These are phyloP conservation scores for Antheraea yamamai DNA, from an alignment of 2,888 invertebrate genomes.

Conservation along the genomic window DNA sequence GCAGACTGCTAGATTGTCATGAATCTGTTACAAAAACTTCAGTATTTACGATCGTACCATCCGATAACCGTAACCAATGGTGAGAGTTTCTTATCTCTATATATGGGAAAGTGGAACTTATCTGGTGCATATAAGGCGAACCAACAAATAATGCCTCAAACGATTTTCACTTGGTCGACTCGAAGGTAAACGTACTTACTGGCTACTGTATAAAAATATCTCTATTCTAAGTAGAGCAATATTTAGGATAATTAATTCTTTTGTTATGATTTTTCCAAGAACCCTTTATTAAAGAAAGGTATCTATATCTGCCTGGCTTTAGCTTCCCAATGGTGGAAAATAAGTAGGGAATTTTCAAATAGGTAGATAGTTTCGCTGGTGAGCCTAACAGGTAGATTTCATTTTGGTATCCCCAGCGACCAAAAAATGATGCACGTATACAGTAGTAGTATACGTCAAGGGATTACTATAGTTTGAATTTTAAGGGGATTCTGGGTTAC, in stretches of 20 bases:
- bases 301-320: too few species aligned
- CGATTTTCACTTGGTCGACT: slow-evolving; percentile 39
- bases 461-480: too few species aligned
- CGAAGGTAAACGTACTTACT: background rate
- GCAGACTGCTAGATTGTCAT: slow-evolving; percentile 20
- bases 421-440: too few species aligned
- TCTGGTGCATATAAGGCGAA: slow-evolving; percentile 39
- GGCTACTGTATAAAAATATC: background rate
- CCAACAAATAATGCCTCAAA: slow-evolving; percentile 38
- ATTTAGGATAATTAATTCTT: slow-evolving; percentile 11
- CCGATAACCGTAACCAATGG: slow-evolving; percentile 30
- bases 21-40: slow-evolving; percentile 37
- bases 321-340: too few species aligned
- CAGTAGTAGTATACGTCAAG: too few species aligned
- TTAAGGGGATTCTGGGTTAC: too few species aligned
- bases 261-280: too few species aligned
- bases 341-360: too few species aligned
- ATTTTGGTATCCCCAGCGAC: too few species aligned
- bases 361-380: too few species aligned
- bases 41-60: slow-evolving; percentile 30
- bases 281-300: too few species aligned
- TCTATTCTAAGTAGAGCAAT: slow-evolving; percentile 28
- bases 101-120: slow-evolving; percentile 42
- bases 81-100: slow-evolving; percentile 36
- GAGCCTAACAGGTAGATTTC: too few species aligned